Percentiles rank a stretch among this genome's conserved stretches.
These are phyloP conservation scores for Watsonalla binaria DNA, from an alignment of 2,888 invertebrate species.

Conservation along the genomic window DNA sequence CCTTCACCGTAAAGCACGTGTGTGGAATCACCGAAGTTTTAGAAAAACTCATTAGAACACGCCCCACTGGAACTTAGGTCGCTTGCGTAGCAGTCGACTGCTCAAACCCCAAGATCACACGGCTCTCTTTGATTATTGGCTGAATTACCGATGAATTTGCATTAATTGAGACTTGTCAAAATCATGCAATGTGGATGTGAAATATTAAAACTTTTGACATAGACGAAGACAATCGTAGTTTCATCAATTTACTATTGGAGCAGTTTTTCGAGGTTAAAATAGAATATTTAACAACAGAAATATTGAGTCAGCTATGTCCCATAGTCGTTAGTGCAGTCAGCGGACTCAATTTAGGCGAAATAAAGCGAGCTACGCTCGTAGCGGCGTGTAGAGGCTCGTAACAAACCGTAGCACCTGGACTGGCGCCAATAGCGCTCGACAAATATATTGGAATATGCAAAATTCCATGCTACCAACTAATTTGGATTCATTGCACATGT, in stretches of 20 bases:
- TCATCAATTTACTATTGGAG: slow-evolving; percentile 7
- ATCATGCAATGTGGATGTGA: no score
- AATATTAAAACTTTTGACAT: no score
- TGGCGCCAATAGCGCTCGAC: slow-evolving; percentile 24
- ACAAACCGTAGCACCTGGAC: slow-evolving; percentile 20
- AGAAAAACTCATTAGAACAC: no score
- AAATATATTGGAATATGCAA: slow-evolving; percentile 19
- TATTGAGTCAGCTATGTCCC: slow-evolving; percentile 7
- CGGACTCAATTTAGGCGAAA: slow-evolving; percentile 29
- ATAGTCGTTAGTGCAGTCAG: slow-evolving; percentile 18
- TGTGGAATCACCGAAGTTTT: no score
- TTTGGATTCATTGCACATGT: slow-evolving; percentile 10
- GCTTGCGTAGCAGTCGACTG: no score
- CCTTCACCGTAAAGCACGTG: no score
- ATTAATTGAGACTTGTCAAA: no score
- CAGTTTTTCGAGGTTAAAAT: neutral
- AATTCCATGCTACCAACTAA: slow-evolving; percentile 16
- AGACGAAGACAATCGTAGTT: neutral
- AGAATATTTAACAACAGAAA: slow-evolving; percentile 1
- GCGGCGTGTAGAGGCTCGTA: slow-evolving; percentile 6
- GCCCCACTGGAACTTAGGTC: no score
- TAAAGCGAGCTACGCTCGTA: slow-evolving; percentile 15
- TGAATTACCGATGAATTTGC: no score
- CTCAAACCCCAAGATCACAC: no score
- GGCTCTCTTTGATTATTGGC: no score